Base-by-base conservation (phyloP, 2,113 vertebrate species). In the Pelobates fuscus region DNA sequence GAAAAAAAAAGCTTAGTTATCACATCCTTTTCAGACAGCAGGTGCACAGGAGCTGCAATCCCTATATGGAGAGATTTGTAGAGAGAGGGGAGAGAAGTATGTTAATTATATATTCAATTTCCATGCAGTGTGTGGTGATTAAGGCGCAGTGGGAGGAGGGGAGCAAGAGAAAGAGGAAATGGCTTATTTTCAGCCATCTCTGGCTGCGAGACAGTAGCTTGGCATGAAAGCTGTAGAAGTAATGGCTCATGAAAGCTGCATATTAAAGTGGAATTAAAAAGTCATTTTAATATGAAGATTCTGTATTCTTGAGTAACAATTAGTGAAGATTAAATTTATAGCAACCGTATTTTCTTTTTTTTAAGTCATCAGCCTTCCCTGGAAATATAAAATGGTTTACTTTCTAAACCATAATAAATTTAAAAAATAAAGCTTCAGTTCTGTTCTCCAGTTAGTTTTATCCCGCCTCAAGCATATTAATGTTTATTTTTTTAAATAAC, bases 21-120 rank as follows among this genome's bases (percentile, higher is more conserved):
- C 44, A 49, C 44, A 29, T 27, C 18, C 14, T 61, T 30, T 63
- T 75, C 54, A 75, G 49, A 30, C 32, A 59, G 41, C 63, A 75
- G 72, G 64, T 75, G 72, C 61, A 20, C 32, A 58, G 23, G 20
- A 65, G 24, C 32, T 8, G 23, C 21, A 57, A 75, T 30, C 18
- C 57, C 21, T 23, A 15, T 71, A 61, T 46, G 43, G 58, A 62
- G 57, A 71, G 20, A 23, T 25, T 15, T 18, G 52, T 37, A 68
- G 12, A 12, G 43, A 54, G 26, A 24, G 44, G 32, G 25, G 65
- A 20, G 24, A 61, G 43, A 76, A 58, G 37, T 58, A 49, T 59
- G 3, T 23, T 68, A 61, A 76, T 76, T 76, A 76, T 68, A 76
- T 61, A 76, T 68, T 67, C 73, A 49, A 30, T 76, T 68, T 60